A percentile compares a stretch with the other conserved stretches of the same genome.
Evolutionary conservation across 2,888 invertebrate genomes (phyloP).

Genomic region (Parnassius smintheus): DNA sequence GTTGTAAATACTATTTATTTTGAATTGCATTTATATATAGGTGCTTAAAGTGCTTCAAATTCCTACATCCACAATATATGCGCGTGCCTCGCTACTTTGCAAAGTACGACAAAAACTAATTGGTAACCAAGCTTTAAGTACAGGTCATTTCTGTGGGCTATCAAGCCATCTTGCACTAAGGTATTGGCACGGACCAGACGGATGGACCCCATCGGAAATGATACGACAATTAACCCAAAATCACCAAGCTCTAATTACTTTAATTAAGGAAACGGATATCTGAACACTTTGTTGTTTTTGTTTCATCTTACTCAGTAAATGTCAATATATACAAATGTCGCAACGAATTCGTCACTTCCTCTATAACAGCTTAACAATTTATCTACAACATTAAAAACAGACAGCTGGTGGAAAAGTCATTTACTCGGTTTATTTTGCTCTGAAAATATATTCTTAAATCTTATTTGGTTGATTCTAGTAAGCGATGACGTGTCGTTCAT

Average conservation of each 20-base stretch:
- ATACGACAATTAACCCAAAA: conserved; percentile 70
- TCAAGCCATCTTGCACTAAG: conserved; percentile 3
- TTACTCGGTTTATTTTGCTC: too few species aligned
- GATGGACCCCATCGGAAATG: conserved; percentile 63
- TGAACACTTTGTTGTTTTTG: conserved; percentile 36
- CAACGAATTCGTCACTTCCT: conserved; percentile 10
- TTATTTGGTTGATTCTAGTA: too few species aligned
- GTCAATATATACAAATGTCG: conserved; percentile 18
- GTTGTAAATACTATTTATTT: neutral
- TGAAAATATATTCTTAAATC: too few species aligned
- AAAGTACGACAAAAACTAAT: neutral
- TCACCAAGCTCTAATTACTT: conserved; percentile 69
- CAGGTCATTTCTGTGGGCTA: conserved; percentile 4
- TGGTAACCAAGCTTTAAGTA: neutral
- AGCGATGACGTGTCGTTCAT: too few species aligned
- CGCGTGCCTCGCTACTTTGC: conserved; percentile 1
- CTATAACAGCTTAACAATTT: conserved; percentile 9
- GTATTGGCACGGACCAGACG: conserved; percentile 36
- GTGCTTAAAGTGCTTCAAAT: neutral
- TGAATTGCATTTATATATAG: neutral
- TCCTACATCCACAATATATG: neutral
- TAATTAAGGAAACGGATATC: conserved; percentile 77
- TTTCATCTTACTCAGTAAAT: conserved; percentile 26
- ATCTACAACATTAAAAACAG: neutral
- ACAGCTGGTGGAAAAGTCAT: too few species aligned